phyloP scores from a whole-genome alignment of 2,113 vertebrate species.

The Synchiropus splendidus region DNA sequence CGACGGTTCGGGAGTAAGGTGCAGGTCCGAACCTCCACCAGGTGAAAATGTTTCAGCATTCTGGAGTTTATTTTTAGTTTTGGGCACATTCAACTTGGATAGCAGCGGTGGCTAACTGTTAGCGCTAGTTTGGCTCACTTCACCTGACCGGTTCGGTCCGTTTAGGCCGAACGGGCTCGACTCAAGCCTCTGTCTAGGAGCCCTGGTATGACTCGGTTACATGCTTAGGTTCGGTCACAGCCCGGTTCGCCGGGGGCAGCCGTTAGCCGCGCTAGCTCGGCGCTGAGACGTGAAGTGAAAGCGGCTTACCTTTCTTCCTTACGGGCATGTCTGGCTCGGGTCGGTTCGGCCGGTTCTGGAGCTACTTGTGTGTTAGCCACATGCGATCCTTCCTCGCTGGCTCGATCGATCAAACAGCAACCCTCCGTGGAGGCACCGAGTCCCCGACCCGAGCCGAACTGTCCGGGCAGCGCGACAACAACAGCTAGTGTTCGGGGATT shows the following conservation, averaged over 20 bases:
- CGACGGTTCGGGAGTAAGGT: too few relatives aligned
- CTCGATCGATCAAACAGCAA: background rate
- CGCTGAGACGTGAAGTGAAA: conserved; percentile 18
- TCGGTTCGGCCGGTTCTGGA: conserved; percentile 28
- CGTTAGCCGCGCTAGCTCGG: conserved; percentile 44
- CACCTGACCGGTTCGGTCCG: conserved; percentile 11
- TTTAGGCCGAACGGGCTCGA: background rate
- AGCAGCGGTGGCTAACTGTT: conserved; percentile 34
- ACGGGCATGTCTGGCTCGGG: conserved; percentile 74
- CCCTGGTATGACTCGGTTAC: too few relatives aligned
- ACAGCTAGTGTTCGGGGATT: background rate
- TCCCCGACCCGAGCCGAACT: conserved; percentile 1
- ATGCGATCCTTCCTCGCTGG: conserved; percentile 11
- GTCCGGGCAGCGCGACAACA: background rate
- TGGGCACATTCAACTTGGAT: conserved; percentile 45
- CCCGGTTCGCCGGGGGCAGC: conserved; percentile 7
- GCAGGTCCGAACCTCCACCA: background rate
- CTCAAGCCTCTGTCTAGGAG: too few relatives aligned
- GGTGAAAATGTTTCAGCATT: conserved; percentile 16
- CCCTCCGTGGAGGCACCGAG: background rate
- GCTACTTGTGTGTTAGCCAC: conserved; percentile 21
- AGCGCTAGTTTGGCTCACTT: conserved; percentile 37
- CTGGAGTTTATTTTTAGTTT: conserved; percentile 46
- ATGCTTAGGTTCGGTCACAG: too few relatives aligned
- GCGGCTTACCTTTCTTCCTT: conserved; percentile 81